Evolutionary conservation across 2,797 vertebrate species (phyloP).

Genomic region (Gephyroberyx darwinii): DNA sequence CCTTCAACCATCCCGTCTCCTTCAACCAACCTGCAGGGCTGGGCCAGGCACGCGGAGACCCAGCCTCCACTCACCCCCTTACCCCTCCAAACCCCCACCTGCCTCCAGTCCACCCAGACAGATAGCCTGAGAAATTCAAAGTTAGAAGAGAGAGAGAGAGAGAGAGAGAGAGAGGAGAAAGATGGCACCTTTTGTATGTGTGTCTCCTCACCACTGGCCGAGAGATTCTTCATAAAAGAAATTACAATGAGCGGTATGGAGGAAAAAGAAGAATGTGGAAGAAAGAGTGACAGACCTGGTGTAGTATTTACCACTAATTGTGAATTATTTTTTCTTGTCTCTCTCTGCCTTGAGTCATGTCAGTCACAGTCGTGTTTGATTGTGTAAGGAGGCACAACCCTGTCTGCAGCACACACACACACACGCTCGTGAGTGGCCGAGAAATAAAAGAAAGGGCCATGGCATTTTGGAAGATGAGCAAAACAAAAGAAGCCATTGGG

Average conservation of each 20-base stretch:
- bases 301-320: conserved; percentile 71
- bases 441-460: conserved; percentile 9
- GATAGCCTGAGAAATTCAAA: conserved; percentile 23
- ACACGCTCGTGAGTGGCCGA: conserved; percentile 23
- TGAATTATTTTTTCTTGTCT: conserved; percentile 46
- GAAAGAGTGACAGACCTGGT: conserved; percentile 40
- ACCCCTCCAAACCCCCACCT: conserved; percentile 40
- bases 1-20: conserved; percentile 44
- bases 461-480: not conserved
- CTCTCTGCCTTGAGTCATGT: conserved; percentile 57
- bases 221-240: conserved; percentile 32
- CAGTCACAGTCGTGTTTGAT: conserved; percentile 47
- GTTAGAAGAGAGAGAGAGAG: conserved; percentile 21
- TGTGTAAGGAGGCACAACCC: conserved; percentile 53
- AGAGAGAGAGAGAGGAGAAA: conserved; percentile 30
- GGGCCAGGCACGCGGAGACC: conserved; percentile 30
- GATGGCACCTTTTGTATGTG: conserved; percentile 1
- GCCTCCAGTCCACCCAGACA: conserved; percentile 52
- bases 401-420: conserved; percentile 37
- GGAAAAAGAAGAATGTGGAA: conserved; percentile 41
- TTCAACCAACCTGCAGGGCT: conserved; percentile 42
- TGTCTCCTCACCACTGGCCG: conserved; percentile 20
- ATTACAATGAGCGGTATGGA: conserved; percentile 11
- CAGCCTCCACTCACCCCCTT: conserved; percentile 53
- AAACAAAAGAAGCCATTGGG: conserved; percentile 25